Conservation (phyloP, 1,140 invertebrate species). For the Popillia japonica region DNA sequence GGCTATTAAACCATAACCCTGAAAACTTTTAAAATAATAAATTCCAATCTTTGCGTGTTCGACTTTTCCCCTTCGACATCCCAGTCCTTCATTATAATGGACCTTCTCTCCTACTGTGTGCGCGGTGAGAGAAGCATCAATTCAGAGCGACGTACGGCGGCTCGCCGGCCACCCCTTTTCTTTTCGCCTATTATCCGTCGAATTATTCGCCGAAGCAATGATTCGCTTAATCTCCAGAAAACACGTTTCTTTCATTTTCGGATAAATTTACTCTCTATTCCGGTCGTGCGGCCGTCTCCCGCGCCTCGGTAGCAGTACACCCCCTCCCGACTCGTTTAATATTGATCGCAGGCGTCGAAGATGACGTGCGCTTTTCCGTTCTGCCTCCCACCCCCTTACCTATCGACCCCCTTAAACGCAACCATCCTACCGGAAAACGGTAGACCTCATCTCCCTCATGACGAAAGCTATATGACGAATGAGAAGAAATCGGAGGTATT, state of each 20-base stretch:
- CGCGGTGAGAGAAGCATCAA: background rate
- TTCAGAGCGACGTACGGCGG: background rate
- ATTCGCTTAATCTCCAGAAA: slow-evolving; percentile 32
- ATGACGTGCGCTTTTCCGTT: slow-evolving; percentile 32
- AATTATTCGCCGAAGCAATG: slow-evolving; percentile 27
- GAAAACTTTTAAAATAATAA: slow-evolving; percentile 4
- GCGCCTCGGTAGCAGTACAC: background rate
- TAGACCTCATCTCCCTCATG: background rate
- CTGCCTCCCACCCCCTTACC: background rate
- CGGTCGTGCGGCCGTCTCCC: background rate
- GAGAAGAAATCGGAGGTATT: background rate
- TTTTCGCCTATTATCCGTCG: slow-evolving; percentile 23
- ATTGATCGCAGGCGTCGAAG: slow-evolving; percentile 33
- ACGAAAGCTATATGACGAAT: background rate
- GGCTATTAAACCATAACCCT: background rate
- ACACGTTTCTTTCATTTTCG: slow-evolving; percentile 35
- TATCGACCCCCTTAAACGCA: background rate
- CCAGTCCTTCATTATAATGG: background rate
- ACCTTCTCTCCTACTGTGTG: background rate
- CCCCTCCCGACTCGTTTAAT: background rate
- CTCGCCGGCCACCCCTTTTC: slow-evolving; percentile 17
- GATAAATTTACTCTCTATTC: slow-evolving; percentile 30
- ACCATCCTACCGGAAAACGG: background rate
- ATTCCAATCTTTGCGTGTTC: background rate
- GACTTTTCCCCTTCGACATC: background rate